Percentiles rank a stretch among this genome's conserved stretches.
Evolutionary conservation across 92 coral and sea anemone species (phyloP).

Genomic region (Zoanthus gigantus): DNA sequence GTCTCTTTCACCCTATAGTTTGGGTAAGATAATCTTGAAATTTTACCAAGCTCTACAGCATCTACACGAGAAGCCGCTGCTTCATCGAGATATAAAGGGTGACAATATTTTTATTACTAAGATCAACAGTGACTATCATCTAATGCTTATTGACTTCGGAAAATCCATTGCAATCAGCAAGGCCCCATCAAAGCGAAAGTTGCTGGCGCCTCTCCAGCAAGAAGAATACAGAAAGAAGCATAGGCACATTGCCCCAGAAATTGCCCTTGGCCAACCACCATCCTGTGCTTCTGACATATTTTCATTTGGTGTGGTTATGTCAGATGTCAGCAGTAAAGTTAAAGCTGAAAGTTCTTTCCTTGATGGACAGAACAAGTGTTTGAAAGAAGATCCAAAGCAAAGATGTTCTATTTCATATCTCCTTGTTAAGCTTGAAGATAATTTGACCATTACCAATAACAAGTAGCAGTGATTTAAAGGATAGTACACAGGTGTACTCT

Average conservation of each 20-base stretch:
- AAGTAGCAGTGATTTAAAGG: constrained; percentile 20
- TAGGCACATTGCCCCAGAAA: constrained; percentile 17
- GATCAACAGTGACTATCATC: constrained; percentile 29
- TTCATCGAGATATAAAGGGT: constrained; percentile 46
- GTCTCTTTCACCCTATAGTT: constrained; percentile 24
- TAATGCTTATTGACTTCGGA: constrained; percentile 35
- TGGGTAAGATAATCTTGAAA: constrained; percentile 39
- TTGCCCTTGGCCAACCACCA: constrained; percentile 45
- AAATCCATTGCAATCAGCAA: constrained; percentile 36
- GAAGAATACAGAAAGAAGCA: constrained; percentile 36
- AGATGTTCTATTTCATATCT: constrained; percentile 46
- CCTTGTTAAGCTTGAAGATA: constrained; percentile 9
- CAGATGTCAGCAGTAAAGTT: constrained; percentile 47
- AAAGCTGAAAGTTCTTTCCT: constrained; percentile 31
- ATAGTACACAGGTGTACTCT: constrained; percentile 24
- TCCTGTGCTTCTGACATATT: constrained; percentile 39
- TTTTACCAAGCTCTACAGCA: constrained; percentile 45
- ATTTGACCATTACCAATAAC: not conserved
- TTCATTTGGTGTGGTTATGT: constrained; percentile 52
- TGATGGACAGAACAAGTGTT: constrained; percentile 55
- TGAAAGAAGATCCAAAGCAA: constrained; percentile 52
- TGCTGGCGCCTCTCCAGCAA: constrained; percentile 25
- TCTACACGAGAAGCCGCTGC: constrained; percentile 41
- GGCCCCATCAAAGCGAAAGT: constrained; percentile 35
- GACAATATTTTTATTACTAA: constrained; percentile 44